Base-by-base conservation (phyloP, 2,113 vertebrate genomes). In the Xiphophorus couchianus region DNA sequence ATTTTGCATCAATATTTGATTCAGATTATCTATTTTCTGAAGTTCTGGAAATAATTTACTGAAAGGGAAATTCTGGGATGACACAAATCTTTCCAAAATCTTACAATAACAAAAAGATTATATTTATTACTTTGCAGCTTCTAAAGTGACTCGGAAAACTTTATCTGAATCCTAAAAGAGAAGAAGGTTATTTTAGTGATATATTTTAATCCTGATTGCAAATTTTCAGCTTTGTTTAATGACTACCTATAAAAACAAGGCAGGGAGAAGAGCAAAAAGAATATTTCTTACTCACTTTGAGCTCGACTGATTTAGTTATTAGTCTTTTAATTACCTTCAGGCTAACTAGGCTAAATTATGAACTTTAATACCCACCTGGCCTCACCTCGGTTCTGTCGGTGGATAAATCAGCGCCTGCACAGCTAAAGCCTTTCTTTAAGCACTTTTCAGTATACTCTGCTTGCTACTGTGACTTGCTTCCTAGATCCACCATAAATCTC, bases 401-500 rank as follows among this genome's bases (percentile, higher is more conserved):
- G 7, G 69, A 72, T 71, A 39, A 80, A 58, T 58, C 73, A 65
- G 27, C 58, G 11, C 48, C 66, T 66, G 70, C 28, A 58, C 61
- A 2, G 1, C 60, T 58, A 71, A 71, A 77, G 35, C 62, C 60
- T 73, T 73, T 62, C 78, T 69, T 76, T 76, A 74, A 84, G 65
- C 65, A 61, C 77, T 42, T 80, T 37, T 54, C 35, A 62, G 30
- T 85, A 83, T 73, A 82, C 2, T 37, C 74, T 10, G 74, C 64
- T 37, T 80, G 67, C 68, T 67, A 30, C 5, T 3, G 1, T 74
- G 80, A 74, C 76, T 73, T 66, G 22, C 66, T 58, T 62, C 82
- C 82, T 60, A 73, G 60, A 70, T 61, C 54, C 69, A n/a, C n/a
- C 30, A 73, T 70, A 76, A 87, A 82, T 15, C 78, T 75, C 37